Conservation (phyloP, 2,888 invertebrate species). For the Mesopsocus fuscifrons region DNA sequence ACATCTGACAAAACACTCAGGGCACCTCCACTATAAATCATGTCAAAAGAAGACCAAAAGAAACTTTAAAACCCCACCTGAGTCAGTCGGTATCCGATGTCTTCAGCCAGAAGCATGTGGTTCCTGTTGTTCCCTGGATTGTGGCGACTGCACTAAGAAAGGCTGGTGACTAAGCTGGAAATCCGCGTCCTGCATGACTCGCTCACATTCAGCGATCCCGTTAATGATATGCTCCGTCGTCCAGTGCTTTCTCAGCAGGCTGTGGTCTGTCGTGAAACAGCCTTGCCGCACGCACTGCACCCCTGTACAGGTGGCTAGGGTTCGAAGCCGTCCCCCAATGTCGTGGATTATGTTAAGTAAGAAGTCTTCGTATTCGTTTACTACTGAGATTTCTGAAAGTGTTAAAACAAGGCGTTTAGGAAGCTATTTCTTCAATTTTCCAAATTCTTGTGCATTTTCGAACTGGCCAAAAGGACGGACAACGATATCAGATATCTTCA, state of each 20-base stretch:
- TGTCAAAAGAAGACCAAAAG: too few relatives aligned
- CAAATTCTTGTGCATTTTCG: not conserved
- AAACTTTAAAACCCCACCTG: too few relatives aligned
- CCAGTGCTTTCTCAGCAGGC: conserved; percentile 72
- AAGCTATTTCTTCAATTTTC: too few relatives aligned
- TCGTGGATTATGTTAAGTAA: conserved; percentile 64
- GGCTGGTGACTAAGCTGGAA: conserved; percentile 22
- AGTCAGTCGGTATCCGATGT: too few relatives aligned
- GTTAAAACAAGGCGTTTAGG: too few relatives aligned
- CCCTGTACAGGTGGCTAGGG: conserved; percentile 59
- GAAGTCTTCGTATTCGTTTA: conserved; percentile 68
- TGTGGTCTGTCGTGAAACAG: conserved; percentile 52
- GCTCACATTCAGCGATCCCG: conserved; percentile 38
- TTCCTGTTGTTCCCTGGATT: too few relatives aligned
- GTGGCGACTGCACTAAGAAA: too few relatives aligned
- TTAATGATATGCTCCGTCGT: conserved; percentile 42
- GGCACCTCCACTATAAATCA: too few relatives aligned
- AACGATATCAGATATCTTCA: not conserved
- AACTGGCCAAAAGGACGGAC: not conserved
- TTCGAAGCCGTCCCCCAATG: conserved; percentile 57
- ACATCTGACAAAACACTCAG: too few relatives aligned
- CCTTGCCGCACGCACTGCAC: conserved; percentile 70
- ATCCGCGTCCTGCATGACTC: conserved; percentile 32
- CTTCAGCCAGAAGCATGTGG: too few relatives aligned
- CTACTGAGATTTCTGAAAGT: conserved; percentile 62